Evolutionary conservation across 1,140 invertebrate genomes (phyloP).

Genomic region (Chironomus striatipennis): DNA sequence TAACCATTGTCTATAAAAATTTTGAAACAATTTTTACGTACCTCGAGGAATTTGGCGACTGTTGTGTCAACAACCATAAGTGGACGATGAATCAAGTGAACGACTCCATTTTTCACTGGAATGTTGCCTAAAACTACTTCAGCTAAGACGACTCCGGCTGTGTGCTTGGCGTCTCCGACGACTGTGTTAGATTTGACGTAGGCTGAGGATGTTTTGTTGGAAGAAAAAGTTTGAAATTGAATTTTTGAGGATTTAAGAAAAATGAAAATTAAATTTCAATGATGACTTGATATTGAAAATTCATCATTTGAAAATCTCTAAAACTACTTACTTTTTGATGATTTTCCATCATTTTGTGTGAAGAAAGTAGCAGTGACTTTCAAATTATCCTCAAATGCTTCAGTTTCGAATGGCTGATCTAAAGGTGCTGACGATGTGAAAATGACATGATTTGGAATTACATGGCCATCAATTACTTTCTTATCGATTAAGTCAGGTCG

Average conservation of each 20-base stretch:
- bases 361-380: constrained; percentile 71
- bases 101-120: constrained; percentile 82
- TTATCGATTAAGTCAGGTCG: constrained; percentile 58
- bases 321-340: constrained; percentile 51
- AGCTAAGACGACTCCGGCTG: constrained; percentile 70
- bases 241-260: constrained; percentile 24
- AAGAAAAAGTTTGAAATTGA: background rate
- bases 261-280: constrained; percentile 25
- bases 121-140: constrained; percentile 87
- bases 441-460: constrained; percentile 77
- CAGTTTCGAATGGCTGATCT: constrained; percentile 59
- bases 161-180: constrained; percentile 63
- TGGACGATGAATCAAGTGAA: constrained; percentile 83
- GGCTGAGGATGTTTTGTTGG: constrained; percentile 45
- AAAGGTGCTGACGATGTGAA: constrained; percentile 72
- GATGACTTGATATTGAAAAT: constrained; percentile 21
- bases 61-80: constrained; percentile 82
- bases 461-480: constrained; percentile 81
- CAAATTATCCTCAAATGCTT: constrained; percentile 71
- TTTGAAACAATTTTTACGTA: constrained; percentile 41
- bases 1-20: too few species aligned
- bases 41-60: constrained; percentile 75
- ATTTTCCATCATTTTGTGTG: constrained; percentile 49
- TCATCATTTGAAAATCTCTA: too few species aligned
- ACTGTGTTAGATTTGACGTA: constrained; percentile 82